A percentile compares a stretch with the other conserved stretches of the same genome.
phyloP scores from a whole-genome alignment of 2,888 invertebrate species.

The Cataglyphis rosenhaueri region DNA sequence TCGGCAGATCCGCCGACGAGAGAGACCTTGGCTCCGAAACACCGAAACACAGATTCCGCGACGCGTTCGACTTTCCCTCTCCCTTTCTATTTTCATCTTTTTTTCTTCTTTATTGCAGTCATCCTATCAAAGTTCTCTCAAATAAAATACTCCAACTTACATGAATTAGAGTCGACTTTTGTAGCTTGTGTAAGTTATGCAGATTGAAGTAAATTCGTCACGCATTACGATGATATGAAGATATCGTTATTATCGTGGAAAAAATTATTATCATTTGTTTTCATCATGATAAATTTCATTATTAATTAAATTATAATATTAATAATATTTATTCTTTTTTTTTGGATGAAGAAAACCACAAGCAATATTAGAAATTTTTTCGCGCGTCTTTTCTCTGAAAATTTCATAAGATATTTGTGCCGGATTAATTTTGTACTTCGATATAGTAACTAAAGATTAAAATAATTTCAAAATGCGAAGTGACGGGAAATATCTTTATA shows the following conservation, averaged over 20 bases:
- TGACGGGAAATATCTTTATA: not conserved
- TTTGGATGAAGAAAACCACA: not conserved
- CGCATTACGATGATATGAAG: not conserved
- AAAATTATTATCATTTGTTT: not conserved
- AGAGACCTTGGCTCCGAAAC: slow-evolving; percentile 83
- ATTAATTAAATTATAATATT: slow-evolving; percentile 1
- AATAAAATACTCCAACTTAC: not conserved
- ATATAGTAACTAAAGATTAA: not conserved
- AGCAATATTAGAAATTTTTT: not conserved
- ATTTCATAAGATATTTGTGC: not conserved
- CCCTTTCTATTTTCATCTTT: slow-evolving; percentile 51
- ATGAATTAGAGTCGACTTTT: not conserved
- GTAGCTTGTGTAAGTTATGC: too few species aligned
- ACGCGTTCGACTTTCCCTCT: slow-evolving; percentile 43
- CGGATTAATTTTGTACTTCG: not conserved
- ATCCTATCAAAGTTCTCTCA: slow-evolving; percentile 11
- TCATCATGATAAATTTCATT: not conserved
- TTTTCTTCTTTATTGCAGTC: not conserved
- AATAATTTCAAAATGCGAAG: not conserved
- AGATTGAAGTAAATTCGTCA: not conserved
- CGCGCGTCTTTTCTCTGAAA: not conserved
- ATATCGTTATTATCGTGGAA: slow-evolving; percentile 2
- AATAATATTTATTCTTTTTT: not conserved
- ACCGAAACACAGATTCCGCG: slow-evolving; percentile 76
- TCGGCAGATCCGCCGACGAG: slow-evolving; percentile 72